These are phyloP conservation scores for Pelecanus crispus DNA, from an alignment of 2,113 vertebrate species.

Conservation along the genomic window DNA sequence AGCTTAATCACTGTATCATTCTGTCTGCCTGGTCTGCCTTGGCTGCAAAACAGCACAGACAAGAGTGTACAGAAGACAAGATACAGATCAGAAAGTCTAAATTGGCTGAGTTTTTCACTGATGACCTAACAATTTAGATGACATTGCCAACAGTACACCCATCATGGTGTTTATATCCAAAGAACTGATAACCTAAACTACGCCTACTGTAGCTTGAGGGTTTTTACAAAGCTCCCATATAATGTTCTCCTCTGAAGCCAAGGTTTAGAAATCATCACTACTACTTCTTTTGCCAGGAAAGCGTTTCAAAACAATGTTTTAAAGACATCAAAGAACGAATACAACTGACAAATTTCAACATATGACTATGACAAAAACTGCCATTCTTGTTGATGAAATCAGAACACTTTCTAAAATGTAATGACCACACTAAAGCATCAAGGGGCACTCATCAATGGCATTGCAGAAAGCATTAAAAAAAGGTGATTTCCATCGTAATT, in stretches of 20 bases:
- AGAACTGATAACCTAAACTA: background rate
- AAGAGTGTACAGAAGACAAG: background rate
- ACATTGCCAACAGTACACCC: background rate
- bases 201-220: background rate
- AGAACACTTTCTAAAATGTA: conserved; percentile 25
- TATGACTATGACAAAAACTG: background rate
- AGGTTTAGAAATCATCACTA: background rate
- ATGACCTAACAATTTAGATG: background rate
- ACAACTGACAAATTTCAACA: conserved; percentile 9
- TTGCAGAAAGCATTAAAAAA: conserved; percentile 3
- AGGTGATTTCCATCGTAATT: background rate
- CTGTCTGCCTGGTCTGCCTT: background rate
- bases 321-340: background rate
- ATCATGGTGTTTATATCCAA: background rate
- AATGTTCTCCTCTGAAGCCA: background rate
- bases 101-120: background rate
- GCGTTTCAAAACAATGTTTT: background rate
- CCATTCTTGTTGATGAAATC: background rate
- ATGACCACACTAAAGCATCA: background rate
- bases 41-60: background rate
- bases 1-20: background rate
- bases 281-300: background rate
- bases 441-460: background rate
- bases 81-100: background rate
- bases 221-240: background rate